Conservation (phyloP, 2,888 invertebrate genomes). For the Patella ulyssiponensis region DNA sequence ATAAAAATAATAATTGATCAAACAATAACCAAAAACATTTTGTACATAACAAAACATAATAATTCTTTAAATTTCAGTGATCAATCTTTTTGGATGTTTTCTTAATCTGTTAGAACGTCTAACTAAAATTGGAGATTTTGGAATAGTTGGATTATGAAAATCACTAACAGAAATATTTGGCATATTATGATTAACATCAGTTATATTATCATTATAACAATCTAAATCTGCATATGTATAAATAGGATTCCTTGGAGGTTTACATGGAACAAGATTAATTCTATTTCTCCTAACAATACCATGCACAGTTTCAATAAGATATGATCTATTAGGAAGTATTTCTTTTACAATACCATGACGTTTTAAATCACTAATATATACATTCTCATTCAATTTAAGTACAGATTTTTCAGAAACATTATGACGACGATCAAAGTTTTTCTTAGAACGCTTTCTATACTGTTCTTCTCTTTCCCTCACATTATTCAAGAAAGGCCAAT, state of each 20-base stretch:
- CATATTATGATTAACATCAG: neutral
- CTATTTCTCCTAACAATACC: neutral
- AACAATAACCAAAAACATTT: no score
- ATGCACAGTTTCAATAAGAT: neutral
- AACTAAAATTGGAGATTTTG: no score
- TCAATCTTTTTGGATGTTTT: neutral
- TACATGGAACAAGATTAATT: neutral
- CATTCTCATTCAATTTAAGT: neutral
- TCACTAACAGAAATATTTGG: neutral
- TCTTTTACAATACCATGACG: neutral
- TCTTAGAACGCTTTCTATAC: neutral
- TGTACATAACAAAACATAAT: no score
- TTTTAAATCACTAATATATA: neutral
- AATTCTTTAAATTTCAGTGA: neutral
- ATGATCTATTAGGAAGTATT: neutral
- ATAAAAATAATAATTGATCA: no score
- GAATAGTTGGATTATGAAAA: neutral
- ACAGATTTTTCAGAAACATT: neutral
- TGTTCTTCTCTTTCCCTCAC: conserved; percentile 9
- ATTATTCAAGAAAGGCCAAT: conserved; percentile 24
- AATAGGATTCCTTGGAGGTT: neutral
- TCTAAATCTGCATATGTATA: no score
- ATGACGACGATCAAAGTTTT: neutral
- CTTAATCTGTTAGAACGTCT: neutral
- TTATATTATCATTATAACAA: no score